A percentile compares a stretch with the other conserved stretches of the same genome.
Conservation (phyloP, 1,140 invertebrate species). For the Caerostris extrusa region DNA sequence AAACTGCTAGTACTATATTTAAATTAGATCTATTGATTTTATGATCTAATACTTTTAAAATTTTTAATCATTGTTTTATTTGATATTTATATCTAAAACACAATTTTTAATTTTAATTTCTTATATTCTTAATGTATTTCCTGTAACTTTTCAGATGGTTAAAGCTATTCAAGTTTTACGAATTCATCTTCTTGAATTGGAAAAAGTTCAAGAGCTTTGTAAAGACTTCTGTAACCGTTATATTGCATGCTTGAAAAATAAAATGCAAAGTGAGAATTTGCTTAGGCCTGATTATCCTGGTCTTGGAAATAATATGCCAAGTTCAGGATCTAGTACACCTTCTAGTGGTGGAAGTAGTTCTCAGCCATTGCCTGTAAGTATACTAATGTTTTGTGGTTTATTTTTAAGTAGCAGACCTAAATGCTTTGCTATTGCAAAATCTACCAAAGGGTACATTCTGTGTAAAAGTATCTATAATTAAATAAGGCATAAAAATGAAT, state of each 20-base stretch:
- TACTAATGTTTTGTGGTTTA: background rate
- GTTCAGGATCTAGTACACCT: conserved; percentile 72
- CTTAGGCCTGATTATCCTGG: conserved; percentile 87
- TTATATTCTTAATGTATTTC: conserved; percentile 80
- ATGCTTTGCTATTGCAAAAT: no score
- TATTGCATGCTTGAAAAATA: conserved; percentile 99
- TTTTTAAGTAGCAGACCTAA: no score
- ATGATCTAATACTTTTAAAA: no score
- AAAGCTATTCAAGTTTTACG: conserved; percentile 90
- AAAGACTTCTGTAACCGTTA: conserved; percentile 99
- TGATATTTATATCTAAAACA: no score
- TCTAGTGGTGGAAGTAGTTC: conserved; percentile 75
- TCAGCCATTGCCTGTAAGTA: conserved; percentile 72
- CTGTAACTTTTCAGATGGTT: conserved; percentile 87
- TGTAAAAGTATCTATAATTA: no score
- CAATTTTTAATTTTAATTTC: background rate
- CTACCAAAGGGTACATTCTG: no score
- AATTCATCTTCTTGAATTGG: conserved; percentile 97
- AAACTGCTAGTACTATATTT: no score
- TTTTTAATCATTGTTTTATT: no score
- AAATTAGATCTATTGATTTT: no score
- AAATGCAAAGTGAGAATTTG: conserved; percentile 99
- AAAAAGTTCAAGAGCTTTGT: conserved; percentile 99
- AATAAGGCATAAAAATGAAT: no score
- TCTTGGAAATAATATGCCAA: conserved; percentile 64